Evolutionary conservation across 2,888 invertebrate species (phyloP).

Genomic region (Hetaerina titia): DNA sequence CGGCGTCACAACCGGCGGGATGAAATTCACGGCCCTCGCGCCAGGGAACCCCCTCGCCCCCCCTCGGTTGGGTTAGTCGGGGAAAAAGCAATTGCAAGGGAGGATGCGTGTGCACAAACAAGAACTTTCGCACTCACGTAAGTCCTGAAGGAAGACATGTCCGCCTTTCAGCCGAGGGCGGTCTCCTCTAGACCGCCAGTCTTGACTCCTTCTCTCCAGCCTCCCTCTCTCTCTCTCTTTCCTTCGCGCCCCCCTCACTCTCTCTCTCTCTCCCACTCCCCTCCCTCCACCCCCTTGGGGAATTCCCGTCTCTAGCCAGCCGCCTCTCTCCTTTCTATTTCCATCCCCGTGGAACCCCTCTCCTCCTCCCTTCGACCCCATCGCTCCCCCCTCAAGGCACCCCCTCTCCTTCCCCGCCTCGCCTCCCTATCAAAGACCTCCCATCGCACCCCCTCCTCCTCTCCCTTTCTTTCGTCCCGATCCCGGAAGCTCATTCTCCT

Average conservation of each 20-base stretch:
- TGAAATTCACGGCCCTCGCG: neutral
- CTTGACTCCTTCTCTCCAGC: neutral
- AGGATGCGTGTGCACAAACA: neutral
- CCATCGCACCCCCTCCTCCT: constrained; percentile 6
- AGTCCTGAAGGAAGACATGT: constrained; percentile 64
- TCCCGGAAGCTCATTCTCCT: constrained; percentile 28
- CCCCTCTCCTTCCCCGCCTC: neutral
- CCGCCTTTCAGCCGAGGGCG: constrained; percentile 5
- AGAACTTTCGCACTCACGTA: constrained; percentile 43
- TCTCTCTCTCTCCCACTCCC: neutral
- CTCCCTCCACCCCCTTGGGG: neutral
- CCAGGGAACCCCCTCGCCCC: neutral
- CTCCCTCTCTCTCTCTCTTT: neutral
- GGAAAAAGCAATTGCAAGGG: neutral
- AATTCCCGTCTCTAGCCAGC: constrained; percentile 64
- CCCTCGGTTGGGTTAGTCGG: neutral
- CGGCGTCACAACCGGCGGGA: too few species aligned
- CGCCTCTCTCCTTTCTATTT: constrained; percentile 60
- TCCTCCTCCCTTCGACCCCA: neutral
- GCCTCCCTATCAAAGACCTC: neutral
- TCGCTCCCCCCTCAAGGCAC: neutral
- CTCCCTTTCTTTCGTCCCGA: neutral
- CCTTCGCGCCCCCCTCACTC: neutral
- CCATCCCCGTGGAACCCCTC: constrained; percentile 25
- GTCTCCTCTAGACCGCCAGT: neutral